Percentiles rank a stretch among this genome's conserved stretches.
phyloP scores from a whole-genome alignment of 2,888 invertebrate genomes.

The Argynnis bischoffii region DNA sequence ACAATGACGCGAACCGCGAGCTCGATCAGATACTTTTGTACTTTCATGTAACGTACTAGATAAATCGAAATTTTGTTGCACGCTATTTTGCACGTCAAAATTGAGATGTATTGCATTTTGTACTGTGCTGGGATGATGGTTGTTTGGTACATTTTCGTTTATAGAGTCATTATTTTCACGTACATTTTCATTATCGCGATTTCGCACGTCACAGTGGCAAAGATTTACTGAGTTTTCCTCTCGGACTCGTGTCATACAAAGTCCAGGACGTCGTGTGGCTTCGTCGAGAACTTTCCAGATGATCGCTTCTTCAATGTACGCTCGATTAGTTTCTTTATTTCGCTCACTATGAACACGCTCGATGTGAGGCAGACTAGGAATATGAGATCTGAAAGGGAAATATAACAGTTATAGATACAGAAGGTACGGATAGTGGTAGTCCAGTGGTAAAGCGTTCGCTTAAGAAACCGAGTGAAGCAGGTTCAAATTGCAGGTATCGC shows the following conservation, averaged over 20 bases:
- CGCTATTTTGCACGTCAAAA: not conserved
- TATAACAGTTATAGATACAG: too few species aligned
- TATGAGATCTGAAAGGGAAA: slow-evolving; percentile 88
- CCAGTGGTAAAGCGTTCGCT: too few species aligned
- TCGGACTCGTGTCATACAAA: slow-evolving; percentile 87
- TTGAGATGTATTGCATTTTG: not conserved
- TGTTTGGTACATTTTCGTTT: not conserved
- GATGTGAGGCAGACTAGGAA: slow-evolving; percentile 96
- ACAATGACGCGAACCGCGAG: slow-evolving; percentile 1
- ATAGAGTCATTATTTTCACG: not conserved
- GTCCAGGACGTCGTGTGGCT: slow-evolving; percentile 82
- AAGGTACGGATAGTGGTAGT: too few species aligned
- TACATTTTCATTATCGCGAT: slow-evolving; percentile 1
- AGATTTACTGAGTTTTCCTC: slow-evolving; percentile 68
- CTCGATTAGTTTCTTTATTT: slow-evolving; percentile 94
- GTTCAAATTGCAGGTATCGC: too few species aligned
- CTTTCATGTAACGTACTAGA: not conserved
- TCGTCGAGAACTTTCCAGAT: slow-evolving; percentile 67
- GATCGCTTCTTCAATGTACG: slow-evolving; percentile 85
- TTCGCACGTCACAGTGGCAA: slow-evolving; percentile 39
- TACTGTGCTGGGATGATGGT: not conserved
- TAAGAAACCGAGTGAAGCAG: too few species aligned
- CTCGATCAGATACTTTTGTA: not conserved
- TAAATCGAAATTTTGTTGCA: not conserved
- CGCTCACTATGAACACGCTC: slow-evolving; percentile 97